Base-by-base conservation (phyloP, 1,140 invertebrate genomes). In the Ips nitidus region DNA sequence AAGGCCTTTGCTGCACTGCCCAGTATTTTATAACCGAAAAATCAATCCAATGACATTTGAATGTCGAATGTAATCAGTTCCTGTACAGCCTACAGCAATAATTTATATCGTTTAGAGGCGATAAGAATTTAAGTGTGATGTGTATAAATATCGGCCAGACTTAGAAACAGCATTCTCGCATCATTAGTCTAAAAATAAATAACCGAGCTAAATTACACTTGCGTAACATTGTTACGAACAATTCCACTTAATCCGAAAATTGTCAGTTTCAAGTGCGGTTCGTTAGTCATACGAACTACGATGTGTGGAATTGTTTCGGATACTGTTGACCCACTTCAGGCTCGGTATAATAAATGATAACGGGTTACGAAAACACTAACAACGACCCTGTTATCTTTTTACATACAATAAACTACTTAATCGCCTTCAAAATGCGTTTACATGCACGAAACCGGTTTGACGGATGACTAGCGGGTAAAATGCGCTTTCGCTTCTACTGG, bases 381-480 rank as follows among this genome's bases (percentile, higher is more conserved):
- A 50, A 50, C 45, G 45, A 50, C 45, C 45, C 45, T 50, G 45
- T 50, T 50, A 50, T 50, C 45, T 50, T 50, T 50, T 50, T 8
- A 50, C 45, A 50, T 50, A 50, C 45, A 50, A 50, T 50, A 50
- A 50, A 50, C 45, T 22, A 50, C 45, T 50, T 50, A 50, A 50
- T 50, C 45, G 45, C 45, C 6, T 50, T 50, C 22, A 50, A 50
- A 50, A 50, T 50, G 45, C 22, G 45, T 6, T 50, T 50, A 50
- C 45, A 50, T 50, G 45, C 45, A 50, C 45, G 45, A 50, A 50
- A 50, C 45, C 45, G 45, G 45, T 50, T 50, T 22, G 22, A 50
- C 45, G 45, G 45, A 50, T 50, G 45, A 50, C 45, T 50, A 22
- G 6, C 3, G 7, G 45, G 45, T 50, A 22, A 8, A 50, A 22